A percentile compares a stretch with the other conserved stretches of the same genome.
Evolutionary conservation across 2,113 vertebrate species (phyloP).

Genomic region (Lagenorhynchus albirostris): DNA sequence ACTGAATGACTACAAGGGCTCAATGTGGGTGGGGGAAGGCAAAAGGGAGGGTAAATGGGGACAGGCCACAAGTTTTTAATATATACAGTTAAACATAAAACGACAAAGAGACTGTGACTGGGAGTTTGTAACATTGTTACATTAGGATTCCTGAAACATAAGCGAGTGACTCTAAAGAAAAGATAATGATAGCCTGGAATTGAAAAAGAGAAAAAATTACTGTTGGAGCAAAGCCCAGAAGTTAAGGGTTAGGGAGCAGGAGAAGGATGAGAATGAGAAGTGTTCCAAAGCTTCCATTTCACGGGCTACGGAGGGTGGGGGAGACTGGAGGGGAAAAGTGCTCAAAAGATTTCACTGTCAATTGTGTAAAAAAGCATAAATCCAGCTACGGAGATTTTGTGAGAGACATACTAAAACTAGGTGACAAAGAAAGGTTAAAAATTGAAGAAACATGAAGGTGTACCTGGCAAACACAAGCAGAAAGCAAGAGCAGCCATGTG

Average conservation of each 20-base stretch:
- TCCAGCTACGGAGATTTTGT: background rate
- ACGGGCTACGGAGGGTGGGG: background rate
- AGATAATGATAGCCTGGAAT: background rate
- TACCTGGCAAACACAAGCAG: background rate
- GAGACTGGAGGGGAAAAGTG: background rate
- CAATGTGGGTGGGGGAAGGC: background rate
- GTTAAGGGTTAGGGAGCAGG: slow-evolving; percentile 23
- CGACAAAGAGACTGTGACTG: background rate
- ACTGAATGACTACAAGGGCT: background rate
- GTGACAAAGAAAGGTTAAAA: slow-evolving; percentile 1
- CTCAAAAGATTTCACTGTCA: background rate
- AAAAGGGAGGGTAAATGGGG: background rate
- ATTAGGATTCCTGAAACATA: background rate
- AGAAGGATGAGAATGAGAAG: background rate
- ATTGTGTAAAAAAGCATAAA: background rate
- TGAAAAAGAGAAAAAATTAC: background rate
- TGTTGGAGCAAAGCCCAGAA: background rate
- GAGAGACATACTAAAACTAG: background rate
- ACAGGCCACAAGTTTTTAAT: background rate
- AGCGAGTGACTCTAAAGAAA: background rate
- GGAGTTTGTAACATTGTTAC: background rate
- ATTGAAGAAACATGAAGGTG: background rate
- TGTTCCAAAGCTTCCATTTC: background rate
- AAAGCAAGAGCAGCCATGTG: background rate
- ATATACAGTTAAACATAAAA: background rate